Conservation (phyloP, 2,113 vertebrate species). For the Gadus macrocephalus region DNA sequence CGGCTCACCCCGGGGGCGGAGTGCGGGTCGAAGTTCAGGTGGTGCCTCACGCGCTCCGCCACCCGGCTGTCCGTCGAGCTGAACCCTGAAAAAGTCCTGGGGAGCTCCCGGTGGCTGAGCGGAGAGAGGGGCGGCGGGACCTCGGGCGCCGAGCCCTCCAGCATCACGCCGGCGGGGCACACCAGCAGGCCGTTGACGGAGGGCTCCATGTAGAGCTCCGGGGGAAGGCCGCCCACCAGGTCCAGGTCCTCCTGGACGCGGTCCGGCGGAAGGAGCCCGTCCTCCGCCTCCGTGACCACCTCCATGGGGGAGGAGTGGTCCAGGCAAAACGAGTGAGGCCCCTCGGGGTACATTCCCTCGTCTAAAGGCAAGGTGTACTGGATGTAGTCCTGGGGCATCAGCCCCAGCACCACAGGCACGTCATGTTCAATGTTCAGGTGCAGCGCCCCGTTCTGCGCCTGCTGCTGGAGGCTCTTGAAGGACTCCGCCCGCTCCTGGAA, state of each 20-base stretch:
- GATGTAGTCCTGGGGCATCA: conserved; percentile 97
- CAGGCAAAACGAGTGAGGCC: conserved; percentile 85
- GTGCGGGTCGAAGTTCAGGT: conserved; percentile 94
- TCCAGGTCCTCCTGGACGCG: conserved; percentile 79
- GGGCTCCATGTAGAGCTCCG: conserved; percentile 88
- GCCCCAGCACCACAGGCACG: conserved; percentile 95
- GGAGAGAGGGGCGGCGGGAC: conserved; percentile 88
- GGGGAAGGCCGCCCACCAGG: conserved; percentile 73
- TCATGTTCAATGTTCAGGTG: conserved; percentile 88
- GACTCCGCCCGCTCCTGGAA: conserved; percentile 80
- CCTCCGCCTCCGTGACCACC: conserved; percentile 81
- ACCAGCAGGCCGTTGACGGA: conserved; percentile 82
- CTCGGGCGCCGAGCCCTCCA: conserved; percentile 82
- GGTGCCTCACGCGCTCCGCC: conserved; percentile 87
- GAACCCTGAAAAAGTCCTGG: conserved; percentile 85
- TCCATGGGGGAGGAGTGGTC: conserved; percentile 93
- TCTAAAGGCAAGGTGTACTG: conserved; percentile 99
- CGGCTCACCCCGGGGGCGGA: conserved; percentile 90
- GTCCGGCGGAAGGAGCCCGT: conserved; percentile 73
- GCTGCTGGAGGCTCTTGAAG: conserved; percentile 80
- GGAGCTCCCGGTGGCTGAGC: conserved; percentile 78
- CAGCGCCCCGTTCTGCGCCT: conserved; percentile 82
- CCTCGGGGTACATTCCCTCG: conserved; percentile 94
- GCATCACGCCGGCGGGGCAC: conserved; percentile 81
- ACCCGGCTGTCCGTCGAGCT: conserved; percentile 81